Base-by-base conservation (phyloP, 2,797 vertebrate genomes). In the Sparus aurata region DNA sequence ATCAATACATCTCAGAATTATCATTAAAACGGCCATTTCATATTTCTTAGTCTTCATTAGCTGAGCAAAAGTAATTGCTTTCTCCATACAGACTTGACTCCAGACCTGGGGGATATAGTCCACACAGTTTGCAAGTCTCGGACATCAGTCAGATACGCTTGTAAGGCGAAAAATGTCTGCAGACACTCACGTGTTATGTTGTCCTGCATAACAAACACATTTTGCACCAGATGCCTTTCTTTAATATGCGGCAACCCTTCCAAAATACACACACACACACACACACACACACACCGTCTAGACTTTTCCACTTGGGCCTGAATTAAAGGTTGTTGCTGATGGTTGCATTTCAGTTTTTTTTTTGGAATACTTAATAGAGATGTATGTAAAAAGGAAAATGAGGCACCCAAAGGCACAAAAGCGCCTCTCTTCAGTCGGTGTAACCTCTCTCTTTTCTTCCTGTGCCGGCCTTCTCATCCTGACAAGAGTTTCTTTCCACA, bases 401-500 rank as follows among this genome's bases (percentile, higher is more conserved):
- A 82, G 34, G 69, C 55, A 58, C 49, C 65, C 58, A 65, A 20
- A 41, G 66, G 62, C 78, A 72, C 27, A 55, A 30, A 30, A 73
- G 68, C 68, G 63, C 30, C 30, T 23, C 43, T 81, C 34, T 69
- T 49, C 41, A 54, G 55, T 64, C 59, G 43, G 25, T 68, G 41
- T 50, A 52, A 53, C 70, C 63, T 67, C 49, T 73, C 17, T 67
- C 30, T 47, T 34, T 34, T 62, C 43, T 43, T 69, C n/a, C 59
- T 55, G 17, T 53, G 60, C 60, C 23, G 61, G 25, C 22, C 54
- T 80, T 81, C 55, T 62, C 17, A 71, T 57, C 64, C 79, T 78
- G 75, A 77, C 68, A 72, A 82, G 73, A 84, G 71, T 79, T 85
- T 88, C 27, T 27, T 85, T 82, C 85, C 71, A 60, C 73, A 82